Evolutionary conservation across 2,888 invertebrate species (phyloP).

Genomic region (Galeruca laticollis): DNA sequence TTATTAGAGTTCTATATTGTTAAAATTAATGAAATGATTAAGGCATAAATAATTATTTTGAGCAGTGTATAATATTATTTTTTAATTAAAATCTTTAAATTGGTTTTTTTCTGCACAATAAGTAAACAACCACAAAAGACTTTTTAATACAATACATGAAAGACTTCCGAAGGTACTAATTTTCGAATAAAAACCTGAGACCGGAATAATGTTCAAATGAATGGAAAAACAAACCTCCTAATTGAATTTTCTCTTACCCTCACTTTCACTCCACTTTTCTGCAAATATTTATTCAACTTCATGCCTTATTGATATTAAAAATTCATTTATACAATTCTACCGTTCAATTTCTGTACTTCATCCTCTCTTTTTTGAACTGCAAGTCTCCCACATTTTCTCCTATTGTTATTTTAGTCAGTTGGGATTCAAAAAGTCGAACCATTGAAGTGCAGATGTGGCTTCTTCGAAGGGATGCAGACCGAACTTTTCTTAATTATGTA

Average conservation of each 20-base stretch:
- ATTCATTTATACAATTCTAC: conserved; percentile 46
- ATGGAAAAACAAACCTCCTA: conserved; percentile 37
- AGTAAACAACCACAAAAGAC: background rate
- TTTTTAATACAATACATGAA: conserved; percentile 10
- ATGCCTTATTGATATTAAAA: conserved; percentile 49
- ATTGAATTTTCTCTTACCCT: conserved; percentile 42
- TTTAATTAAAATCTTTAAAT: no score
- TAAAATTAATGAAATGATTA: no score
- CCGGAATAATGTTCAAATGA: conserved; percentile 34
- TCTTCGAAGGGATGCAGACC: background rate
- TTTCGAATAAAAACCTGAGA: conserved; percentile 11
- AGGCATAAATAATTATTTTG: no score
- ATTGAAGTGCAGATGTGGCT: background rate
- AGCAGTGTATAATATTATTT: no score
- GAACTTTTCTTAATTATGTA: no score
- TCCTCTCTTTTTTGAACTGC: conserved; percentile 21
- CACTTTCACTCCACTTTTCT: conserved; percentile 38
- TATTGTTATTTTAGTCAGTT: conserved; percentile 44
- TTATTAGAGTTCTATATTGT: no score
- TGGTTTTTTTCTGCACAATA: background rate
- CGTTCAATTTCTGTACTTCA: conserved; percentile 43
- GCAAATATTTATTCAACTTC: conserved; percentile 46
- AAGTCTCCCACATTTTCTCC: conserved; percentile 43
- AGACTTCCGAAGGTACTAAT: conserved; percentile 19
- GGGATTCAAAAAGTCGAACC: conserved; percentile 36